Evolutionary conservation across 2,113 vertebrate species (phyloP), one percentile per base, ranked within the genome.

Genomic region (Atlantisia rogersi): DNA sequence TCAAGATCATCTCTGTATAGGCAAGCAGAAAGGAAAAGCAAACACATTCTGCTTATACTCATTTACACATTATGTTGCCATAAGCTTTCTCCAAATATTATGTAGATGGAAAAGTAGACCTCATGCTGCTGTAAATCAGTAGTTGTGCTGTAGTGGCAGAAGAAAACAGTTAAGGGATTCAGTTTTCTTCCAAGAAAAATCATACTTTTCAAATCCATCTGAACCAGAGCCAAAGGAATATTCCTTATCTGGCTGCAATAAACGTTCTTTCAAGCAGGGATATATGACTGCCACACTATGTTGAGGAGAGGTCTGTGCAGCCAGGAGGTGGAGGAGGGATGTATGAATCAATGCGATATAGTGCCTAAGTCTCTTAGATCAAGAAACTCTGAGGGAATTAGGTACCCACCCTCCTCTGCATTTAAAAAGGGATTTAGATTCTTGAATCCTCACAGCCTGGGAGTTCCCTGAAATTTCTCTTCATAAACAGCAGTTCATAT

Each of bases 141-240:
- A 87, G 90, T 97, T 96, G 84, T 94, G 86, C 86, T 91, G 94
- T 91, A 67, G 91, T 52, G 32, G 95, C 92, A 95, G 94, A 67
- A 94, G 78, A 98, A 97, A 97, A 96, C 85, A 97, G 94, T 97
- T 97, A 95, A 96, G 62, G 82, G 97, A 96, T 96, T 97, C 92
- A 82, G 89, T 95, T 97, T 96, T 75, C 92, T 96, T 97, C 97
- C 96, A 98, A 97, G 93, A 97, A 98, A 96, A 98, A 98, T 95
- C 90, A 93, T 94, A 93, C 90, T 97, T 97, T 97, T 92, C 67
- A 95, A 96, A 97, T 95, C 70, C 86, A 62, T 96, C 93, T 97
- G 97, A 98, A 93, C 42, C 71, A 39, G 19, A 93, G 97, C 97
- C 97, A 98, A 95, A 77, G 81, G 95, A 97, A 95, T 98, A 96